phyloP scores from a whole-genome alignment of 2,797 vertebrate genomes.

The Myiothlypis coronata region DNA sequence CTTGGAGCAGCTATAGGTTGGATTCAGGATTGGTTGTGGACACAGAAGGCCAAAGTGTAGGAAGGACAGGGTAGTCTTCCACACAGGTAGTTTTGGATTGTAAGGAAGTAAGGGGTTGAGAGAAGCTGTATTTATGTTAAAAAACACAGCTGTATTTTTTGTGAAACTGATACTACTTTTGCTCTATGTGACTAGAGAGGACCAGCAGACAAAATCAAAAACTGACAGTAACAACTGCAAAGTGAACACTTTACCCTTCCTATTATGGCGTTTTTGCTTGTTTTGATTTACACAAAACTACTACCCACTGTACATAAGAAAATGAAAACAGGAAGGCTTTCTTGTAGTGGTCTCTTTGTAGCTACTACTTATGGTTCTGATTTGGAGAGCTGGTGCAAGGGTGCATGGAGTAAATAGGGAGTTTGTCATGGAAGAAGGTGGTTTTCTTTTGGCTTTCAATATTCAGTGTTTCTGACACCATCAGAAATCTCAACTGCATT shows the following conservation, averaged over 20 bases:
- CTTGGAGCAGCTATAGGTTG: neutral
- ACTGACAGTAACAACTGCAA: constrained; percentile 13
- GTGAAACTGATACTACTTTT: neutral
- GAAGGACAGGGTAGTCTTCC: neutral
- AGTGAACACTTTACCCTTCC: neutral
- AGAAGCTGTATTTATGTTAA: neutral
- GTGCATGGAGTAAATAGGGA: neutral
- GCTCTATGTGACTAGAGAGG: neutral
- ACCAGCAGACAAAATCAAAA: neutral
- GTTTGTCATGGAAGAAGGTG: neutral
- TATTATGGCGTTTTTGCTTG: neutral
- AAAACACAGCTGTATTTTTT: neutral
- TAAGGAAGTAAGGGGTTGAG: neutral
- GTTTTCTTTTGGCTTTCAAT: neutral
- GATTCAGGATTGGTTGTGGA: neutral
- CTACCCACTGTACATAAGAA: neutral
- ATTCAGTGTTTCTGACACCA: neutral
- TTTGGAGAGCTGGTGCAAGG: neutral
- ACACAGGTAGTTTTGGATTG: neutral
- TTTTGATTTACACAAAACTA: neutral
- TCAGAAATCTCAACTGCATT: neutral
- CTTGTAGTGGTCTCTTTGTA: neutral
- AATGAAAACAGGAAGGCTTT: neutral
- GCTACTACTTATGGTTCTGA: neutral
- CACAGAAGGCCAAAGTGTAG: neutral